phyloP scores from a whole-genome alignment of 2,797 vertebrate species.

The Mormyrops attenuatus region DNA sequence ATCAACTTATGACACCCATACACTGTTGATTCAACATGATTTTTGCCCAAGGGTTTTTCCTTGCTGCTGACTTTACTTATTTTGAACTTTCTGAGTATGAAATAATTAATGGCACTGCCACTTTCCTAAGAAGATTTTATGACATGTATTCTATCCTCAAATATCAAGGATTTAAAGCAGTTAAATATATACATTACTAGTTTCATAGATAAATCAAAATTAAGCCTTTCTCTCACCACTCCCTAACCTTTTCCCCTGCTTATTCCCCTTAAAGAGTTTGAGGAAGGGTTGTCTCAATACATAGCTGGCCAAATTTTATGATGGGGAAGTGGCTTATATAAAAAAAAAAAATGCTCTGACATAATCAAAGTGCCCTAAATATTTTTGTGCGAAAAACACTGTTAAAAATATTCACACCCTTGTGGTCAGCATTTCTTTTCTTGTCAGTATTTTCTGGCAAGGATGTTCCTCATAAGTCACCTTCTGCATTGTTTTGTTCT shows the following conservation, averaged over 20 bases:
- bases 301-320: neutral
- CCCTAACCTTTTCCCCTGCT: neutral
- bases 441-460: neutral
- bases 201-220: neutral
- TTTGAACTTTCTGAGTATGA: neutral
- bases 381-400: neutral
- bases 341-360: neutral
- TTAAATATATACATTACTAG: neutral
- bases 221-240: neutral
- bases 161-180: neutral
- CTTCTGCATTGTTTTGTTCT: neutral
- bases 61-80: neutral
- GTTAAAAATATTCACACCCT: slow-evolving; percentile 1
- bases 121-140: neutral
- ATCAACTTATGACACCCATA: neutral
- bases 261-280: neutral
- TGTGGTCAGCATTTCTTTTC: slow-evolving; percentile 7
- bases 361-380: slow-evolving; percentile 1
- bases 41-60: neutral
- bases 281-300: neutral
- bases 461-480: neutral
- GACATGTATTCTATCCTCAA: neutral
- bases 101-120: too few species aligned
- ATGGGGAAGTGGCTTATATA: neutral
- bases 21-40: slow-evolving; percentile 3